Evolutionary conservation across 2,888 invertebrate genomes (phyloP).

Genomic region (Spisula solida): DNA sequence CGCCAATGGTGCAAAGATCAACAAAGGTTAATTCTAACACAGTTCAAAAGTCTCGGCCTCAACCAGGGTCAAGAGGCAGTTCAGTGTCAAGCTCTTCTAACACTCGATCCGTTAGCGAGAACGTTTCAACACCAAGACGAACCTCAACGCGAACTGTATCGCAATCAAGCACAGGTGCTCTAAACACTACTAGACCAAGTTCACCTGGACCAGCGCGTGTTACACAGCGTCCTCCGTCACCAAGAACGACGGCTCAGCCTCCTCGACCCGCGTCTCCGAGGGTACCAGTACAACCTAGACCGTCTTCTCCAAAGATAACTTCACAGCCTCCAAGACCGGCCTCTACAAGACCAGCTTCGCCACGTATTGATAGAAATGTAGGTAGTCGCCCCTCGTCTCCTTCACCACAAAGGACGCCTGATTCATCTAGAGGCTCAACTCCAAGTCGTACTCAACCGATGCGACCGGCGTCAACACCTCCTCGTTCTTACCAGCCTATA

Average conservation of each 20-base stretch:
- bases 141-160: not conserved
- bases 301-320: conserved; percentile 44
- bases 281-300: conserved; percentile 33
- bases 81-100: conserved; percentile 47
- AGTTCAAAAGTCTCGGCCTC: conserved; percentile 26
- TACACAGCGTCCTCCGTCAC: conserved; percentile 55
- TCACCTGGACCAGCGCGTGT: conserved; percentile 47
- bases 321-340: conserved; percentile 35
- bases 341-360: conserved; percentile 45
- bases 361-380: conserved; percentile 29
- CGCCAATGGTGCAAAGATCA: conserved; percentile 60
- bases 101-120: not conserved
- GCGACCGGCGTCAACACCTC: conserved; percentile 53
- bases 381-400: conserved; percentile 45
- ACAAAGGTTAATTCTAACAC: conserved; percentile 40
- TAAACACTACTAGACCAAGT: conserved; percentile 42
- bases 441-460: conserved; percentile 41
- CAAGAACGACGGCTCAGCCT: conserved; percentile 38
- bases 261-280: conserved; percentile 42
- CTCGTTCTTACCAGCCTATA: conserved; percentile 68
- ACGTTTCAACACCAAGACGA: not conserved
- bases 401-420: conserved; percentile 25
- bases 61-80: conserved; percentile 42
- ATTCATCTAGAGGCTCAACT: conserved; percentile 32
- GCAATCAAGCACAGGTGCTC: conserved; percentile 7